Percentiles rank a stretch among this genome's conserved stretches.
Evolutionary conservation across 2,888 invertebrate species (phyloP).

Genomic region (Apodemia mormo): DNA sequence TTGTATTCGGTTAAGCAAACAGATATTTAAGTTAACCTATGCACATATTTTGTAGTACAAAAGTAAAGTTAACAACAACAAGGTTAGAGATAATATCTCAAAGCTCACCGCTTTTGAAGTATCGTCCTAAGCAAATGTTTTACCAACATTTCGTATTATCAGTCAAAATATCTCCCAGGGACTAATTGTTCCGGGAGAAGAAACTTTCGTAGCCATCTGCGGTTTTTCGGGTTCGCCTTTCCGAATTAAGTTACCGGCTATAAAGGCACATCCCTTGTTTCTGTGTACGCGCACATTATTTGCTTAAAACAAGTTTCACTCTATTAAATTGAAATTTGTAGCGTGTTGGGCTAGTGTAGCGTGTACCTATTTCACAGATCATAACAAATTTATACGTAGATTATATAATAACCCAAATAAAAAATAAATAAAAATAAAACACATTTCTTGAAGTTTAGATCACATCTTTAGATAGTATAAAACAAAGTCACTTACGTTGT

Average conservation of each 20-base stretch:
- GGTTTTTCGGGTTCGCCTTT: slow-evolving; percentile 60
- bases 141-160: slow-evolving; percentile 21
- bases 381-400: too few relatives aligned
- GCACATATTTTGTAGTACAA: not conserved
- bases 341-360: slow-evolving; percentile 22
- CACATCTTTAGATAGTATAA: too few relatives aligned
- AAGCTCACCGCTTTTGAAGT: slow-evolving; percentile 10
- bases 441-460: too few relatives aligned
- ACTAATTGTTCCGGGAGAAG: slow-evolving; percentile 61
- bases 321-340: slow-evolving; percentile 26
- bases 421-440: too few relatives aligned
- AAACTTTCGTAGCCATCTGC: slow-evolving; percentile 63
- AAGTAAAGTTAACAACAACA: not conserved
- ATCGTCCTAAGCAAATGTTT: slow-evolving; percentile 18
- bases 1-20: not conserved
- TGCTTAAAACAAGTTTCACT: slow-evolving; percentile 23
- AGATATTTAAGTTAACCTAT: not conserved
- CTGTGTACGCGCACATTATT: slow-evolving; percentile 25
- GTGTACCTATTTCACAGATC: not conserved
- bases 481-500: too few relatives aligned
- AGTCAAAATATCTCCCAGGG: slow-evolving; percentile 43
- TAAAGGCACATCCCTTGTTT: slow-evolving; percentile 33
- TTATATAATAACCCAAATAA: too few relatives aligned
- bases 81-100: slow-evolving; percentile 6
- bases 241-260: slow-evolving; percentile 31